phyloP scores from a whole-genome alignment of 2,797 vertebrate genomes.

The Capromys pilorides region DNA sequence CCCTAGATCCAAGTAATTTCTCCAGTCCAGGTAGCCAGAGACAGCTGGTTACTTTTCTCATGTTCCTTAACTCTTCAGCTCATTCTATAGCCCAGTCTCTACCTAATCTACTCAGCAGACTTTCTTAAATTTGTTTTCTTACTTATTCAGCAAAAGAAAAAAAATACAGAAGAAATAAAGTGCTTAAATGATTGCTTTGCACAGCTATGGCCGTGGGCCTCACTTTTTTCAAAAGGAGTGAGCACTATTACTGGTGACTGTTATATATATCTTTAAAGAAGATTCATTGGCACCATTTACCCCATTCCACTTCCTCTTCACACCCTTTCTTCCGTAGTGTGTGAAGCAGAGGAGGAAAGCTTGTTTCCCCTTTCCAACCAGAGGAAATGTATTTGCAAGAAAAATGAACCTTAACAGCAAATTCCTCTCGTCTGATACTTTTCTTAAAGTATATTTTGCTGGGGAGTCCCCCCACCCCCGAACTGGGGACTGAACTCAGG shows the following conservation, averaged over 20 bases:
- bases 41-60: background rate
- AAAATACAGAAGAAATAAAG: background rate
- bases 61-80: no score
- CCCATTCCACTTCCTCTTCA: constrained; percentile 29
- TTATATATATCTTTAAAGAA: background rate
- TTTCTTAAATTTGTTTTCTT: background rate
- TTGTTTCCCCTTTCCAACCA: constrained; percentile 39
- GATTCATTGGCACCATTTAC: background rate
- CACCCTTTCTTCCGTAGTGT: background rate
- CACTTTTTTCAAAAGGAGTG: background rate
- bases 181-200: background rate
- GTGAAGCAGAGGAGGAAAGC: background rate
- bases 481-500: no score
- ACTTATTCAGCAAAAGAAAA: background rate
- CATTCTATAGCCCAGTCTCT: background rate
- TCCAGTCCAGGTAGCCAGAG: background rate
- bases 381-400: constrained; percentile 75
- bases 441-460: constrained; percentile 20
- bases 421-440: constrained; percentile 8
- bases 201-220: no score
- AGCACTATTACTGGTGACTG: background rate
- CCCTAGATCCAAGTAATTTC: background rate
- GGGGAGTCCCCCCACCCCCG: no score
- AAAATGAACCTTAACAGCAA: constrained; percentile 52
- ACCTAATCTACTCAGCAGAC: background rate